These are phyloP conservation scores for Chaitophorus viminalis DNA, from an alignment of 2,888 invertebrate genomes.

Conservation along the genomic window DNA sequence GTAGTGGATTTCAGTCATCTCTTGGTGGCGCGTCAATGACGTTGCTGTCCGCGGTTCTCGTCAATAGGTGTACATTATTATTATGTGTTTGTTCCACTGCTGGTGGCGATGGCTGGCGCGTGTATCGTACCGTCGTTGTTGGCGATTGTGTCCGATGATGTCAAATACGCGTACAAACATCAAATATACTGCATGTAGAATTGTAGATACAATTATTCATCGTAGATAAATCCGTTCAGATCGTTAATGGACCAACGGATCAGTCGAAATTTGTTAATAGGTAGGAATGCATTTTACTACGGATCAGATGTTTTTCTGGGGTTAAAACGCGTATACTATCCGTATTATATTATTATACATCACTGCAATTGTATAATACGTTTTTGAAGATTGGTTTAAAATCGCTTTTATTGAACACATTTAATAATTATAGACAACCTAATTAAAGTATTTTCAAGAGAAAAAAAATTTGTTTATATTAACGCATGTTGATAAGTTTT, in stretches of 20 bases:
- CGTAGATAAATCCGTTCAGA: neutral
- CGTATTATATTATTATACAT: neutral
- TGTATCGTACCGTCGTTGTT: neutral
- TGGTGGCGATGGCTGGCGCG: neutral
- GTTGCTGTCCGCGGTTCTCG: neutral
- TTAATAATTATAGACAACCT: too few species aligned
- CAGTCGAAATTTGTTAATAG: slow-evolving; percentile 3
- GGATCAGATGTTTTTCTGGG: neutral
- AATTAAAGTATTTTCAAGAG: too few species aligned
- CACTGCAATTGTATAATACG: too few species aligned
- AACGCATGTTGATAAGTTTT: too few species aligned
- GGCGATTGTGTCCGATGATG: neutral
- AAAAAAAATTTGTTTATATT: too few species aligned
- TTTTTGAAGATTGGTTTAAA: too few species aligned
- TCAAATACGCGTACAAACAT: neutral
- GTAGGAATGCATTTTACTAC: neutral
- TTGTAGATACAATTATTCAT: neutral
- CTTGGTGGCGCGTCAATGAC: neutral
- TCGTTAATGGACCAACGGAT: slow-evolving; percentile 23
- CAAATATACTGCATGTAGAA: neutral
- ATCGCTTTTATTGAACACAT: too few species aligned
- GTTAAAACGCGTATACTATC: too few species aligned
- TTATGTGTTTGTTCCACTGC: too few species aligned
- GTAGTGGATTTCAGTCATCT: neutral
- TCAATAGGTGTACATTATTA: too few species aligned